Percentiles rank a stretch among this genome's conserved stretches.
phyloP scores from a whole-genome alignment of 2,113 vertebrate genomes.

The Dromaius novaehollandiae region DNA sequence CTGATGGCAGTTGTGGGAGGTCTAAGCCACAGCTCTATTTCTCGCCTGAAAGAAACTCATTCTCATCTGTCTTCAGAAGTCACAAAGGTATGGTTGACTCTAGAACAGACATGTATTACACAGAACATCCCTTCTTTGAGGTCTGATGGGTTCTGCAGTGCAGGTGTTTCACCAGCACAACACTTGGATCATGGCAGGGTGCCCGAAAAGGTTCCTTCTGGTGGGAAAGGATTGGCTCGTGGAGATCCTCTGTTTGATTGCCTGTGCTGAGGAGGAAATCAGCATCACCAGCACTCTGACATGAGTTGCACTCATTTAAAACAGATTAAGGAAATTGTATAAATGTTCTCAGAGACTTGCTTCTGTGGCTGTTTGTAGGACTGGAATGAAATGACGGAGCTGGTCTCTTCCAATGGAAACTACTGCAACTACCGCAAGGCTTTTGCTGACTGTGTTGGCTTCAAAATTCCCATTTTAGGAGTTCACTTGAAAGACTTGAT shows the following conservation, averaged over 20 bases:
- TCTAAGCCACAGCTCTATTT: conserved; percentile 96
- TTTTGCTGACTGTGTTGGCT: conserved; percentile 89
- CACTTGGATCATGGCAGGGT: not conserved
- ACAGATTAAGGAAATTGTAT: not conserved
- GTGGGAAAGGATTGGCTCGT: not conserved
- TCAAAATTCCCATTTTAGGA: conserved; percentile 96
- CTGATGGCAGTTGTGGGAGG: conserved; percentile 97
- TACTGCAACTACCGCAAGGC: conserved; percentile 95
- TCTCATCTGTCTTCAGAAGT: conserved; percentile 90
- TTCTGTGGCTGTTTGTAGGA: conserved; percentile 81
- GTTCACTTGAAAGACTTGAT: conserved; percentile 98
- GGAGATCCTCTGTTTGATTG: not conserved
- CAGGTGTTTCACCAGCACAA: not conserved
- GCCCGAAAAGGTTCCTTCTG: not conserved
- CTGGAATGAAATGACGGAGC: conserved; percentile 96
- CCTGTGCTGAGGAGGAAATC: not conserved
- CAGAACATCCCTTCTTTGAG: not conserved
- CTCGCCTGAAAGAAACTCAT: conserved; percentile 95
- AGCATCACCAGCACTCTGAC: not conserved
- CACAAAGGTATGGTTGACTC: conserved; percentile 83
- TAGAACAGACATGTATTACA: not conserved
- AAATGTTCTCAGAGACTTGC: conserved; percentile 48
- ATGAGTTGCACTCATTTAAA: not conserved
- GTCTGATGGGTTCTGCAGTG: not conserved
- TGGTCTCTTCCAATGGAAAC: conserved; percentile 96